These are phyloP conservation scores for Junonia oenone DNA, from an alignment of 2,888 invertebrate species.

Conservation along the genomic window DNA sequence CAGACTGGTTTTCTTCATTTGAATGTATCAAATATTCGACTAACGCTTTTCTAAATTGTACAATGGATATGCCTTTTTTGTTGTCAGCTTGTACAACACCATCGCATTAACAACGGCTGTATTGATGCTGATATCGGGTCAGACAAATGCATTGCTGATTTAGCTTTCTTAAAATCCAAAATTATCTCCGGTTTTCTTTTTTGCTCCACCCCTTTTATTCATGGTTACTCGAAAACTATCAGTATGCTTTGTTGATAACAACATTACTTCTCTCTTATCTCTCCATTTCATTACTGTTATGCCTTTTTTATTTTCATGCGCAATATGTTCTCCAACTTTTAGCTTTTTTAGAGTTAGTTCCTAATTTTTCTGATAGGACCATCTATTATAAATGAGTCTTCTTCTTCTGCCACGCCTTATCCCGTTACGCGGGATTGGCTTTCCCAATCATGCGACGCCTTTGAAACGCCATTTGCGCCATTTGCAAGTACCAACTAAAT, in stretches of 20 bases:
- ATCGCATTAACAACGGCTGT: slow-evolving; percentile 33
- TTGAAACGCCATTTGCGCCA: too few species aligned
- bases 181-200: slow-evolving; percentile 27
- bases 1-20: too few species aligned
- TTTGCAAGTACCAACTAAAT: too few species aligned
- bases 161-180: slow-evolving; percentile 40
- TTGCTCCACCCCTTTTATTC: too few species aligned
- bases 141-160: slow-evolving; percentile 42
- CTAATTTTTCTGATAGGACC: not conserved
- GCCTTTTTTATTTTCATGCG: slow-evolving; percentile 37
- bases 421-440: too few species aligned
- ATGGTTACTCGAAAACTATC: not conserved
- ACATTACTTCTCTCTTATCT: slow-evolving; percentile 32
- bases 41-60: too few species aligned
- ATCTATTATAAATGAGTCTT: too few species aligned
- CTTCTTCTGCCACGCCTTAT: too few species aligned
- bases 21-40: too few species aligned
- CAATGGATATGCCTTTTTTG: not conserved
- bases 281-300: slow-evolving; percentile 36
- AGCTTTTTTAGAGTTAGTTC: not conserved
- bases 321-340: slow-evolving; percentile 32
- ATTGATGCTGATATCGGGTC: slow-evolving; percentile 42
- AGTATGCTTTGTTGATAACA: slow-evolving; percentile 42
- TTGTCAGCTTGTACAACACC: not conserved
- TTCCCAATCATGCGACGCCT: too few species aligned